These are phyloP conservation scores for Rhingia rostrata DNA, from an alignment of 2,888 invertebrate genomes.

Conservation along the genomic window DNA sequence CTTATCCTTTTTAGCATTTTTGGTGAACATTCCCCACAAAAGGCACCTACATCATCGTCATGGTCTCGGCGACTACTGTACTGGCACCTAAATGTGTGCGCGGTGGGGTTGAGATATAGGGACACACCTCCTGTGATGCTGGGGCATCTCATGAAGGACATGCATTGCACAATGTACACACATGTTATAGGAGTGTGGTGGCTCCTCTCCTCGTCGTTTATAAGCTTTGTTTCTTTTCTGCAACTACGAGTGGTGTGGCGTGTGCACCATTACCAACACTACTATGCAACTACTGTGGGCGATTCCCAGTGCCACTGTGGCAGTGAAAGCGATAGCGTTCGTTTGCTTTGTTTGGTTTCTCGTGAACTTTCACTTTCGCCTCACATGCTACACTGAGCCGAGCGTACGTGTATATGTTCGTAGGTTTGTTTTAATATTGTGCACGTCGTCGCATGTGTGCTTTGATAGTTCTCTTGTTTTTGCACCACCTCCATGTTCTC, in stretches of 20 bases:
- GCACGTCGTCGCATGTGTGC: constrained; percentile 54
- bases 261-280: constrained; percentile 24
- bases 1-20: constrained; percentile 69
- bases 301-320: constrained; percentile 28
- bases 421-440: constrained; percentile 29
- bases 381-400: constrained; percentile 34
- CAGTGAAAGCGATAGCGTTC: constrained; percentile 66
- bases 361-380: constrained; percentile 69
- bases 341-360: constrained; percentile 66
- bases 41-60: constrained; percentile 55
- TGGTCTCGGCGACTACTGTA: constrained; percentile 36
- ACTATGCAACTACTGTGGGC: constrained; percentile 18
- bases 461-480: constrained; percentile 51
- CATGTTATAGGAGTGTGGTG: constrained; percentile 22
- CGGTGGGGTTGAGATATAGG: constrained; percentile 39
- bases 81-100: constrained; percentile 31
- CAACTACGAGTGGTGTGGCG: constrained; percentile 28
- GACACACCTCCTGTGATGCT: constrained; percentile 58
- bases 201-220: constrained; percentile 42
- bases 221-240: constrained; percentile 73
- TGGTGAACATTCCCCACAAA: constrained; percentile 54
- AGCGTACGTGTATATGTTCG: not conserved
- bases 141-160: constrained; percentile 70
- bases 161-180: constrained; percentile 60
- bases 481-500: not conserved